These are phyloP conservation scores for Coelinius sp. DNA, from an alignment of 2,888 invertebrate species.

Conservation along the genomic window DNA sequence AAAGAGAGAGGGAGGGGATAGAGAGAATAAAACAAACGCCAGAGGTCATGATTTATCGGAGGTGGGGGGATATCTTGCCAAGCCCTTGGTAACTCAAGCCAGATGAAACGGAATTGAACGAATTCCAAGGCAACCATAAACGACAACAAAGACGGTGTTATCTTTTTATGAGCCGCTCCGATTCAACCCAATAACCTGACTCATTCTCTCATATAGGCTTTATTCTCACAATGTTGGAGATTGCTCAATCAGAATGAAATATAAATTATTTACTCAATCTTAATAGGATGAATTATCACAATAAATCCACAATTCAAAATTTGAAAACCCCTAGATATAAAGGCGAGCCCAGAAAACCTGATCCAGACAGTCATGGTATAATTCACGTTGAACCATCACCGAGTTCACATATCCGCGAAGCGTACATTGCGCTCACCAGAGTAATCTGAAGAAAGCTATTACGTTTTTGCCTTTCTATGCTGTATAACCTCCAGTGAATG, in stretches of 20 bases:
- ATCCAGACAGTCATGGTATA: not conserved
- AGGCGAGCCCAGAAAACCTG: too few species aligned
- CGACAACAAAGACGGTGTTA: constrained; percentile 38
- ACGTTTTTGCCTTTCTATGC: constrained; percentile 34
- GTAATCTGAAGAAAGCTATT: constrained; percentile 44
- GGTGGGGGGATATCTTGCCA: constrained; percentile 32
- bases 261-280: not conserved
- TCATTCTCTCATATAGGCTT: constrained; percentile 10
- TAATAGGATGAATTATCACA: not conserved
- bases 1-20: constrained; percentile 35
- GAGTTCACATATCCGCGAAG: constrained; percentile 23
- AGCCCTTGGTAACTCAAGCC: constrained; percentile 45
- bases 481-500: constrained; percentile 4
- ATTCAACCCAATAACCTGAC: constrained; percentile 37
- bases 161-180: constrained; percentile 46
- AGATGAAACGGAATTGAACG: constrained; percentile 50
- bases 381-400: constrained; percentile 13
- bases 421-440: constrained; percentile 13
- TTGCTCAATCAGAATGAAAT: constrained; percentile 16
- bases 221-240: constrained; percentile 13
- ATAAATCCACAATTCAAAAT: not conserved
- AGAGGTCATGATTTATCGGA: constrained; percentile 41
- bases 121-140: constrained; percentile 47
- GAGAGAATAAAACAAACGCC: constrained; percentile 38
- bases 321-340: too few species aligned